These are phyloP conservation scores for Ennomos fuscantarius DNA, from an alignment of 2,888 invertebrate species.

Conservation along the genomic window DNA sequence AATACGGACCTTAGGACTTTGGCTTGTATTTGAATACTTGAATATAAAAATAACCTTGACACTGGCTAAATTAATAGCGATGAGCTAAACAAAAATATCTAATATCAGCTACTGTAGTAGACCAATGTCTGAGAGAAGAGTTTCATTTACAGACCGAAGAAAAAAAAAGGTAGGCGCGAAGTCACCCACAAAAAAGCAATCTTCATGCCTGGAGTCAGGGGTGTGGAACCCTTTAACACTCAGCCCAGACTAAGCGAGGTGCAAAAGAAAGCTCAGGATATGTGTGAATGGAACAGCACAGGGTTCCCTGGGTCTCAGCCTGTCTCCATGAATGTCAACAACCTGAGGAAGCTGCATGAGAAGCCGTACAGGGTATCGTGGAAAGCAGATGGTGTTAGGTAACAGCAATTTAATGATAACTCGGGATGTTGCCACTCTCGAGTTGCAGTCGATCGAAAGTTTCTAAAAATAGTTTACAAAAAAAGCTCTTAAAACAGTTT, in stretches of 20 bases:
- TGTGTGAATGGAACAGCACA: conserved; percentile 91
- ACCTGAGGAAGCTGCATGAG: conserved; percentile 89
- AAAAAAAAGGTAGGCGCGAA: conserved; percentile 80
- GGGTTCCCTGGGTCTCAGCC: conserved; percentile 99
- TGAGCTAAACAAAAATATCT: no score
- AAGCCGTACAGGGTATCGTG: conserved; percentile 98
- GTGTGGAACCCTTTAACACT: conserved; percentile 89
- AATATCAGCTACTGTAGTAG: no score
- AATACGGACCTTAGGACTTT: no score
- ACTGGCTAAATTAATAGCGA: no score
- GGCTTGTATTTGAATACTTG: no score
- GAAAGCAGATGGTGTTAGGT: conserved; percentile 99
- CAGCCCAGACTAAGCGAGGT: conserved; percentile 86
- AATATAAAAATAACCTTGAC: no score
- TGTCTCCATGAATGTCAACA: conserved; percentile 96
- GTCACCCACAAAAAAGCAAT: conserved; percentile 85
- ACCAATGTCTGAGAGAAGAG: neutral
- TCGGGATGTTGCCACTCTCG: no score
- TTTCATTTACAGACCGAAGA: conserved; percentile 28
- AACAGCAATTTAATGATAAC: conserved; percentile 31
- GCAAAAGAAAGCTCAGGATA: conserved; percentile 89
- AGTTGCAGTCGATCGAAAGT: no score
- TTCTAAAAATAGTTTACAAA: no score
- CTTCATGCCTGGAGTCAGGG: conserved; percentile 95
- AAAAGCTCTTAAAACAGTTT: no score